Percentiles rank a stretch among this genome's conserved stretches.
phyloP scores from a whole-genome alignment of 1,140 invertebrate genomes.

The Drosophila persimilis region DNA sequence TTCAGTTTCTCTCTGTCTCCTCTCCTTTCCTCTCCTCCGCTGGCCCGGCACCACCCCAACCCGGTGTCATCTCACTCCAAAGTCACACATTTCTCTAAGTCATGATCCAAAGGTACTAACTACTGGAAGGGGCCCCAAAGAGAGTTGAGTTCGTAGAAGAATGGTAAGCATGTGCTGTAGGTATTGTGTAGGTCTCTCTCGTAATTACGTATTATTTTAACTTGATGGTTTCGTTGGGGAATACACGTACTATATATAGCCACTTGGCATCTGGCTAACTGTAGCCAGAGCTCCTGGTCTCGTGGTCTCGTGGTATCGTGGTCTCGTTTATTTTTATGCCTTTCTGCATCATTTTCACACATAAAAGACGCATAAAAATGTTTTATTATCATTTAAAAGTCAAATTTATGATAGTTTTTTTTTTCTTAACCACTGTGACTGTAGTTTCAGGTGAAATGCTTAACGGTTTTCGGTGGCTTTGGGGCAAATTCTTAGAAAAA shows the following conservation, averaged over 20 bases:
- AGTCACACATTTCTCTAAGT: conserved; percentile 57
- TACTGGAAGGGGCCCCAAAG: conserved; percentile 5
- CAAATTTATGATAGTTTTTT: conserved; percentile 67
- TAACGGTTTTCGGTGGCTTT: conserved; percentile 47
- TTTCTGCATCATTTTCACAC: conserved; percentile 75
- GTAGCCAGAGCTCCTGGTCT: conserved; percentile 49
- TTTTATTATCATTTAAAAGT: conserved; percentile 79
- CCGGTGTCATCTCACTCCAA: conserved; percentile 58
- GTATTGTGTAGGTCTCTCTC: conserved; percentile 11
- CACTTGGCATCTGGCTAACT: conserved; percentile 52
- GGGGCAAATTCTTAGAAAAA: conserved; percentile 26
- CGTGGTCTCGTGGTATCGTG: conserved; percentile 17
- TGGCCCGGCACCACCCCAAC: conserved; percentile 6
- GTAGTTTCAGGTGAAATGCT: conserved; percentile 56
- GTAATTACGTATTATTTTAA: conserved; percentile 72
- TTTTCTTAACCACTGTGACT: conserved; percentile 15
- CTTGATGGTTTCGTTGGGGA: conserved; percentile 15
- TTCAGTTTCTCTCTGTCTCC: conserved; percentile 29
- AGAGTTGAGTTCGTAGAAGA: conserved; percentile 6
- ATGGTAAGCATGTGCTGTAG: conserved; percentile 11
- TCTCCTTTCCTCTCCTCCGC: conserved; percentile 14
- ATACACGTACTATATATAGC: conserved; percentile 15
- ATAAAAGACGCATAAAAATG: conserved; percentile 72
- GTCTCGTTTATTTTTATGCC: conserved; percentile 43
- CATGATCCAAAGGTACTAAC: conserved; percentile 53